Conservation (phyloP, 2,888 invertebrate genomes). For the Pristionchus entomophagus region DNA sequence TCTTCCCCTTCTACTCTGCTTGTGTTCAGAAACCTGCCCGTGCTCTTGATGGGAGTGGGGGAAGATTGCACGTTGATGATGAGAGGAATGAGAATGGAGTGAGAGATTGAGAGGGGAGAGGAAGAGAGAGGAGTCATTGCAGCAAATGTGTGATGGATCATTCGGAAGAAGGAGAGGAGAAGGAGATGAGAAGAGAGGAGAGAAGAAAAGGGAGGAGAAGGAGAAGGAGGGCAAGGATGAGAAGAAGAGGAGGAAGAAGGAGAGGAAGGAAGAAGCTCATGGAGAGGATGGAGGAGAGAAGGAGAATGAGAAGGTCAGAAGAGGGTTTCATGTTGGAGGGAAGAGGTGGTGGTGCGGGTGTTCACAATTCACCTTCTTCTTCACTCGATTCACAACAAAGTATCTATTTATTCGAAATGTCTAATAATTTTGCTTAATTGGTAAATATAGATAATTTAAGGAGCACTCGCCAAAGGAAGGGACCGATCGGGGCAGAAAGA, state of each 20-base stretch:
- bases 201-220: constrained; percentile 41
- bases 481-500: neutral
- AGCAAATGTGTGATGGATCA: constrained; percentile 45
- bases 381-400: too few species aligned
- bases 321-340: neutral
- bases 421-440: neutral
- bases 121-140: neutral
- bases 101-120: neutral
- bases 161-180: constrained; percentile 13
- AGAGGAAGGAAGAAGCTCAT: constrained; percentile 7
- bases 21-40: neutral
- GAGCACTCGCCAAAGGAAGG: neutral
- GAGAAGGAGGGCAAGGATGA: constrained; percentile 32
- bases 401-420: neutral
- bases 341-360: neutral
- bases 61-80: constrained; percentile 2
- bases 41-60: neutral
- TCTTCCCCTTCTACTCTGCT: neutral
- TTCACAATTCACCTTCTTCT: neutral
- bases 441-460: neutral
- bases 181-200: constrained; percentile 25
- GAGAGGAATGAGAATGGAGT: neutral
- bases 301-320: neutral
- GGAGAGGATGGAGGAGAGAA: constrained; percentile 31
- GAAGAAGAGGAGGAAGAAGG: constrained; percentile 27